Base-by-base conservation (phyloP, 1,140 invertebrate genomes). In the Drosophila eugracilis region DNA sequence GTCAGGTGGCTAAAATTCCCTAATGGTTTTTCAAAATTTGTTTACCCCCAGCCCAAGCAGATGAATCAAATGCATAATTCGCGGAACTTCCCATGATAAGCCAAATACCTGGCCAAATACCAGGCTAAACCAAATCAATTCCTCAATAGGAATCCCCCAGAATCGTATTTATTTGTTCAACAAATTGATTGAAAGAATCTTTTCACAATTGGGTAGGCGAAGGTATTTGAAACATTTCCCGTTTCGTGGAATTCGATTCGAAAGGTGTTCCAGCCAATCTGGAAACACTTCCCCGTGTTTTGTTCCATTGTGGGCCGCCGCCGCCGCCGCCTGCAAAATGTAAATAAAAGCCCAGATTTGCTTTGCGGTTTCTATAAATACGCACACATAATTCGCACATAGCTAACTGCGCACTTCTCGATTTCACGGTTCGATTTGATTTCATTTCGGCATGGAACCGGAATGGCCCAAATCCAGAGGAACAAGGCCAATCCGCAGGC, bases 341-440 rank as follows among this genome's bases (percentile, higher is more conserved):
- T 69, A 67, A 67, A 69, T 60, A 67, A 9, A 53, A 53, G 21
- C 22, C 12, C 24, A 15, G 15, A 47, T 47, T 70, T 39, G 19
- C 39, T 44, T 30, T 5, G 49, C 32, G 54, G 49, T 55, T 69
- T 55, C 66, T 70, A 39, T 71, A 49, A 57, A 71, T 58, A 48
- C 34, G 45, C 21, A 22, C 28, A 45, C 30, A 44, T 24, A 71
- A 71, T 71, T 72, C 44, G 67, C 67, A 72, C 67, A 44, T 58
- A 17, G 57, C 41, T 7, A 76, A 81, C 73, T 81, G 78, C 78
- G 78, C 78, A 81, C 32, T 66, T 67, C n/a, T n/a, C n/a, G n/a
- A n/a, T n/a, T n/a, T n/a, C n/a, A n/a, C n/a, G 5, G 10, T 21
- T 1, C 9, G 21, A 5, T 19, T 34, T 3, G 28, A 49, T 49